Percentiles rank a stretch among this genome's conserved stretches.
phyloP scores from a whole-genome alignment of 1,140 invertebrate genomes.

The Brachionus manjavacas region DNA sequence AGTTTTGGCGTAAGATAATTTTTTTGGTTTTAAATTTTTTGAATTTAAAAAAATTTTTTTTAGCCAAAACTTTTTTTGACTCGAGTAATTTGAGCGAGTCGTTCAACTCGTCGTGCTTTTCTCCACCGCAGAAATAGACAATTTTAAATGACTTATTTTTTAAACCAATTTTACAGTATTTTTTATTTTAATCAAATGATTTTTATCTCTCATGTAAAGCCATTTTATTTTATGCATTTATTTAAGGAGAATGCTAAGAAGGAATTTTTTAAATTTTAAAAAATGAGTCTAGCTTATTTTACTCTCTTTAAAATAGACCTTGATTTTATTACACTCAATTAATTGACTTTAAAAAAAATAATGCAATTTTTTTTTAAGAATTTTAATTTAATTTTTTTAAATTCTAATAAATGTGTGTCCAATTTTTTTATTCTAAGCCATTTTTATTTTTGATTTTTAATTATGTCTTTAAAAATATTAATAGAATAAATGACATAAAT shows the following conservation, averaged over 20 bases:
- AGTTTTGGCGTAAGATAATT: slow-evolving; percentile 27
- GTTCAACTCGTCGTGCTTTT: not conserved
- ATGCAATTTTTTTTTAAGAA: not conserved
- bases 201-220: not conserved
- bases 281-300: not conserved
- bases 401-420: not conserved
- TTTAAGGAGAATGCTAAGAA: not conserved
- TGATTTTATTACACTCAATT: not conserved
- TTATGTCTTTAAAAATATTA: too few species aligned
- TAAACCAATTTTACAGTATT: not conserved
- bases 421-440: not conserved
- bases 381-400: not conserved
- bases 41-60: not conserved
- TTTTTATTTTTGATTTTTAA: not conserved
- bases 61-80: slow-evolving; percentile 6
- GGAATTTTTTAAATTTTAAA: not conserved
- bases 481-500: too few species aligned
- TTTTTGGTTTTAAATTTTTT: not conserved
- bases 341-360: not conserved
- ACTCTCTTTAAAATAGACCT: not conserved
- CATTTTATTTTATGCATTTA: not conserved
- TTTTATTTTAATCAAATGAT: not conserved
- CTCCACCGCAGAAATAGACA: not conserved
- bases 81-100: not conserved
- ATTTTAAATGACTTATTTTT: not conserved